These are phyloP conservation scores for Aproaerema taeniolella DNA, from an alignment of 2,888 invertebrate species.

Conservation along the genomic window DNA sequence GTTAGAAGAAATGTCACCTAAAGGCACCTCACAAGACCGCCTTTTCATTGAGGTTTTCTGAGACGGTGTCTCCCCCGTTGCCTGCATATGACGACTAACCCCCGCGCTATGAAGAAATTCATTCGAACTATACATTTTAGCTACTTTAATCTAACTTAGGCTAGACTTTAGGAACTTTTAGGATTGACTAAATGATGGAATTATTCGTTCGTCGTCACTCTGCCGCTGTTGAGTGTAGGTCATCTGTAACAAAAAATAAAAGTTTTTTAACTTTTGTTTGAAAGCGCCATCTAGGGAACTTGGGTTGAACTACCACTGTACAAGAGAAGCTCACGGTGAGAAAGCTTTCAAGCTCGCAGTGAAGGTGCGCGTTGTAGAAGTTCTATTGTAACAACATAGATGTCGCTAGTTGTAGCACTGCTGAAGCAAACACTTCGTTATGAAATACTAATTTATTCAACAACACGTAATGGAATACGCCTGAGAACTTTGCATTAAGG, in stretches of 20 bases:
- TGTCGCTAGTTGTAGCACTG: neutral
- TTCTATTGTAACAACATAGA: neutral
- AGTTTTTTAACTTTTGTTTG: neutral
- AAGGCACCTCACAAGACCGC: conserved; percentile 65
- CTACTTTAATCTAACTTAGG: conserved; percentile 29
- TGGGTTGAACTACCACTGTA: too few relatives aligned
- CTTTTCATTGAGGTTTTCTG: conserved; percentile 70
- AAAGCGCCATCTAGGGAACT: conserved; percentile 6
- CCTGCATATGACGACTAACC: conserved; percentile 69
- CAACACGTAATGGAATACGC: conserved; percentile 7
- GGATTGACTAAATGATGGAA: conserved; percentile 65
- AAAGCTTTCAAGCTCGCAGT: neutral
- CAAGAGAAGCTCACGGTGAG: too few relatives aligned
- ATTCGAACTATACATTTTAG: conserved; percentile 65
- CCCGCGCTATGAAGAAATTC: conserved; percentile 69
- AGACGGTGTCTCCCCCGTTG: conserved; percentile 65
- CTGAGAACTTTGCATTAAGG: too few relatives aligned
- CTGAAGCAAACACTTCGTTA: too few relatives aligned
- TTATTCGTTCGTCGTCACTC: conserved; percentile 49
- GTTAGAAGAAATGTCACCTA: conserved; percentile 64
- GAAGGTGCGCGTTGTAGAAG: neutral
- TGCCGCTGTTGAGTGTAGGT: conserved; percentile 19
- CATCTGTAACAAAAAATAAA: conserved; percentile 56
- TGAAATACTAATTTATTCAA: conserved; percentile 13
- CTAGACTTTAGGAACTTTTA: conserved; percentile 64